Evolutionary conservation across 2,113 vertebrate genomes (phyloP), one percentile per base, ranked within the genome.

Genomic region (Nothobranchius kuhntae): DNA sequence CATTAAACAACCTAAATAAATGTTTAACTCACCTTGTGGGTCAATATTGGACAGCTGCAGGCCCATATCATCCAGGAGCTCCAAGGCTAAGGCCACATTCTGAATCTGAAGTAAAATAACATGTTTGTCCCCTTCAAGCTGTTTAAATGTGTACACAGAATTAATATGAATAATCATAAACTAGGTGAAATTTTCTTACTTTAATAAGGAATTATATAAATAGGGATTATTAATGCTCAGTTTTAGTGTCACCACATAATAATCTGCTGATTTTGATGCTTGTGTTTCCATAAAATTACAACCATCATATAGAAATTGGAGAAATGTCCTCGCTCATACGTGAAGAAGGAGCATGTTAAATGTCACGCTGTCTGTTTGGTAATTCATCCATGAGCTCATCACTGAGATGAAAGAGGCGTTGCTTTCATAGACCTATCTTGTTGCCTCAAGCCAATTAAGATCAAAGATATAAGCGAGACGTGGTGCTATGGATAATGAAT

Each of bases 51-150:
- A 70, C 70, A 89, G 71, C 9, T 93, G 83, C 55, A 96, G 77
- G 11, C 82, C 93, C 47, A 38, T 81, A 3, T 96, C 94, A 60
- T 78, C 81, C 51, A 99, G 91, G 53, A 99, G 74, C 30, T 95
- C 94, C 87, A 99, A 68, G 0, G 95, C 97, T 81, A 98, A 82
- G 1, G 92, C 93, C 46, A 98, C 93, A 0, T 99, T 99, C 74
- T 96, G 95, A 26, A 98, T 75, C 97, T 99, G 30, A 13, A 51
- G n/a, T 8, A 73, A 40, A 40, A 40, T 40, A 40, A 40, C 4
- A 40, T 40, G 38, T 5, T 40, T 40, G 4, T 40, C 6, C 9
- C 38, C 38, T 40, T 40, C 9, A 40, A 40, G 7, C 38, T 40
- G 38, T 30, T 30, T 3, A 21, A 38, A 38, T 38, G 7, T 7